Conservation (phyloP, 1,140 invertebrate genomes). For the Zaprionus davidi region DNA sequence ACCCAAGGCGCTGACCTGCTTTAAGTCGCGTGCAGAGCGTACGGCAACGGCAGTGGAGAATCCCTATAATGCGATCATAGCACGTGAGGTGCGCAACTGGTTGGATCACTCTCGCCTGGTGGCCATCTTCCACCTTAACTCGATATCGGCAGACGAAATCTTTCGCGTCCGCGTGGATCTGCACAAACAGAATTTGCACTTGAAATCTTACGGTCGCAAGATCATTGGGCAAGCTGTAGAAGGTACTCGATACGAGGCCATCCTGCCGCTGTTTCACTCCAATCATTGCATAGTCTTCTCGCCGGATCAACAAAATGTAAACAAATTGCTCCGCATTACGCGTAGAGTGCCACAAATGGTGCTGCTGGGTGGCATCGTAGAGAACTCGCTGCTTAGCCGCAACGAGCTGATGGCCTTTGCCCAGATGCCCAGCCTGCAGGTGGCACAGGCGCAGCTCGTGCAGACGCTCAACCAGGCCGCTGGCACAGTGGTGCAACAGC, state of each 20-base stretch:
- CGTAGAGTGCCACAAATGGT: slow-evolving; percentile 88
- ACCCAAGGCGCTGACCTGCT: slow-evolving; percentile 60
- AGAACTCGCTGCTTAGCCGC: slow-evolving; percentile 87
- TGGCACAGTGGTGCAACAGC: slow-evolving; percentile 87
- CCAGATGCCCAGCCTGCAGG: slow-evolving; percentile 86
- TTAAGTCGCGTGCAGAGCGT: slow-evolving; percentile 49
- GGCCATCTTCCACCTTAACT: slow-evolving; percentile 89
- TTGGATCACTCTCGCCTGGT: slow-evolving; percentile 89
- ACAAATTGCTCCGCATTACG: slow-evolving; percentile 86
- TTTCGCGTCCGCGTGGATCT: slow-evolving; percentile 87
- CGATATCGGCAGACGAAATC: slow-evolving; percentile 86
- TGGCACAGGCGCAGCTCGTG: slow-evolving; percentile 87
- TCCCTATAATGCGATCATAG: slow-evolving; percentile 89
- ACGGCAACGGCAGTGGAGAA: slow-evolving; percentile 84
- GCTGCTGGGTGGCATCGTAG: slow-evolving; percentile 88
- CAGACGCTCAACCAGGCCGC: slow-evolving; percentile 87
- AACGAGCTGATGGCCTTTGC: slow-evolving; percentile 88
- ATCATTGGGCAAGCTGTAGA: slow-evolving; percentile 87
- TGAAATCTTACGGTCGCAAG: slow-evolving; percentile 87
- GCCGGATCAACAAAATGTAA: slow-evolving; percentile 85
- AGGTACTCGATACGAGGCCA: slow-evolving; percentile 87
- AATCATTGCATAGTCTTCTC: slow-evolving; percentile 88
- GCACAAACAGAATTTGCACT: slow-evolving; percentile 87
- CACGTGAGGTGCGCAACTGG: slow-evolving; percentile 88
- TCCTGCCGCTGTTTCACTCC: slow-evolving; percentile 86